Evolutionary conservation across 1,140 invertebrate genomes (phyloP), one percentile per base, ranked within the genome.

Genomic region (Papilio machaon): DNA sequence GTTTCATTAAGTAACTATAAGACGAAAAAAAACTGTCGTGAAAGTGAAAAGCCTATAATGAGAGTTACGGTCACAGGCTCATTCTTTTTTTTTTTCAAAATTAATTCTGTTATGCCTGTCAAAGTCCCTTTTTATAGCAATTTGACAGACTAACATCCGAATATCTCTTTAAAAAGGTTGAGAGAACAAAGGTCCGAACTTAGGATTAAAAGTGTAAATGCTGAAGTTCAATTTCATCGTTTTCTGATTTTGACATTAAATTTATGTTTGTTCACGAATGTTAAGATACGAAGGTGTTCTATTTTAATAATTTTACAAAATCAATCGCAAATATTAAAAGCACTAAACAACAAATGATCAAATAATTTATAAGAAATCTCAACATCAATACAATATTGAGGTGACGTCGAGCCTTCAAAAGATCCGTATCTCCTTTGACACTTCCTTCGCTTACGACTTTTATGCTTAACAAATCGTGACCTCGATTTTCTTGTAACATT

Each of bases 351-450:
- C 9, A 60, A 60, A 60, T 60, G 17, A 6, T 23, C 19, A 60
- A 60, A 10, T 60, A 19, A 64, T 13, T 23, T 64, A 64, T 30
- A 7, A 64, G 60, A 64, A 64, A 64, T 13, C 60, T 35, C 60
- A 10, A 30, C 23, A 30, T 13, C 9, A 64, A 64, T 64, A 30
- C 23, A 30, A 58, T 17, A 58, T 17, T 58, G 11, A 64, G 60
- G 23, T 30, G 10, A 64, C 19, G 54, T n/a, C 15, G 58, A 64
- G 23, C 19, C 60, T 3, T 13, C 10, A 23, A 23, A 64, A 64
- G 60, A 64, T 64, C 30, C 60, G 7, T 64, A 64, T 64, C 60
- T 64, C 60, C 23, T 64, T 64, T 64, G 60, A 64, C 64, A 70
- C 64, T 70, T 67, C 58, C n/a, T 67, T 67, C 60, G 23, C 9